phyloP scores from a whole-genome alignment of 2,888 invertebrate species.

The Heliconius erato region DNA sequence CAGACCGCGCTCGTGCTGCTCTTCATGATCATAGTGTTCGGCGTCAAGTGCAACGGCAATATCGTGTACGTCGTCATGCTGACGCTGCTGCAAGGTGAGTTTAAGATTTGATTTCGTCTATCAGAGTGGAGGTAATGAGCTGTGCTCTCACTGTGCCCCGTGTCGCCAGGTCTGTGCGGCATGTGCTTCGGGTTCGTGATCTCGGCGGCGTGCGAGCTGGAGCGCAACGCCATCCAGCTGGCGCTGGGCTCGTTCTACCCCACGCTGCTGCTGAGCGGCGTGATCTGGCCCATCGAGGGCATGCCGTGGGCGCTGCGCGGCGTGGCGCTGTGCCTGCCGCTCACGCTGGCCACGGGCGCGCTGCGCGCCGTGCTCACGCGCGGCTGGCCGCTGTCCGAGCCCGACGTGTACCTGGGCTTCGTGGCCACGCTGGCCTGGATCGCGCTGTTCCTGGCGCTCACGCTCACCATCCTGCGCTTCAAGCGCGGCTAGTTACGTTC shows the following conservation, averaged over 20 bases:
- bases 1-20: conserved; percentile 96
- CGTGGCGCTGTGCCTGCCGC: conserved; percentile 92
- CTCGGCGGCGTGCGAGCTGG: conserved; percentile 95
- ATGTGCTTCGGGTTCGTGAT: conserved; percentile 99
- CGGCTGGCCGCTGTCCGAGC: conserved; percentile 94
- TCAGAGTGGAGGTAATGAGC: too few species aligned
- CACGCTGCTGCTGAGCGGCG: conserved; percentile 95
- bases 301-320: conserved; percentile 95
- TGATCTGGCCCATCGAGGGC: conserved; percentile 98
- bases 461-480: conserved; percentile 91
- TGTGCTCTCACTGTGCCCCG: too few species aligned
- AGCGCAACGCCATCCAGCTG: conserved; percentile 96
- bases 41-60: conserved; percentile 95
- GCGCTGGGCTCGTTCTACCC: conserved; percentile 98
- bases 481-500: conserved; percentile 88
- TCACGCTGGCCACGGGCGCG: conserved; percentile 97
- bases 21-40: conserved; percentile 96
- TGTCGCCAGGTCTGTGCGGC: conserved; percentile 90
- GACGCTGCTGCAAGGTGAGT: conserved; percentile 92
- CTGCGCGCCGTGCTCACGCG: conserved; percentile 94
- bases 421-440: conserved; percentile 95
- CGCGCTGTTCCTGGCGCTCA: conserved; percentile 91
- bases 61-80: conserved; percentile 93
- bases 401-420: conserved; percentile 95
- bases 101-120: neutral